Conservation (phyloP, 2,888 invertebrate genomes). For the Seira ritae region DNA sequence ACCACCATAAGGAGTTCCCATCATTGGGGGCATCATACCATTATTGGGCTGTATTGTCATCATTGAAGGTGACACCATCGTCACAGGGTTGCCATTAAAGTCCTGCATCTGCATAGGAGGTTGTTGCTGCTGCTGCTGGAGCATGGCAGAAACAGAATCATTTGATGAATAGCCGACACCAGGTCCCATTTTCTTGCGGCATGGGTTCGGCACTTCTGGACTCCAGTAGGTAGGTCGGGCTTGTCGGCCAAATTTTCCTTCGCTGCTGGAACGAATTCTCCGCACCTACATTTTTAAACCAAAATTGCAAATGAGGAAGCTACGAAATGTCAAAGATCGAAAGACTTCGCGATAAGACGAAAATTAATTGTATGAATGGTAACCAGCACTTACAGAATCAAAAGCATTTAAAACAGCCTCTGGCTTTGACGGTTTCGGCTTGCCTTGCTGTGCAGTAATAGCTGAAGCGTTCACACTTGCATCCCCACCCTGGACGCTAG, state of each 20-base stretch:
- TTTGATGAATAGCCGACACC: neutral
- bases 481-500: neutral
- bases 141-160: too few species aligned
- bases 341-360: neutral
- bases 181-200: slow-evolving; percentile 30
- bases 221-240: slow-evolving; percentile 47
- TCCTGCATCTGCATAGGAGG: neutral
- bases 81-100: neutral
- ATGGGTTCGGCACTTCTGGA: slow-evolving; percentile 37
- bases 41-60: neutral
- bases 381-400: slow-evolving; percentile 41
- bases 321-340: neutral
- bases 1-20: neutral
- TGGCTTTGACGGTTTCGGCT: slow-evolving; percentile 10
- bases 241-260: slow-evolving; percentile 50
- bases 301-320: neutral
- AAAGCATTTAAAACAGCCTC: slow-evolving; percentile 31
- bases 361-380: too few species aligned
- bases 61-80: slow-evolving; percentile 23
- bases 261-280: slow-evolving; percentile 19
- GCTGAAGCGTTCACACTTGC: neutral
- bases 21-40: neutral
- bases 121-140: neutral
- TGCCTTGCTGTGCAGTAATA: neutral
- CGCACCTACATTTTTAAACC: slow-evolving; percentile 31